phyloP scores from a whole-genome alignment of 2,888 invertebrate species.

The Elysia crispata region DNA sequence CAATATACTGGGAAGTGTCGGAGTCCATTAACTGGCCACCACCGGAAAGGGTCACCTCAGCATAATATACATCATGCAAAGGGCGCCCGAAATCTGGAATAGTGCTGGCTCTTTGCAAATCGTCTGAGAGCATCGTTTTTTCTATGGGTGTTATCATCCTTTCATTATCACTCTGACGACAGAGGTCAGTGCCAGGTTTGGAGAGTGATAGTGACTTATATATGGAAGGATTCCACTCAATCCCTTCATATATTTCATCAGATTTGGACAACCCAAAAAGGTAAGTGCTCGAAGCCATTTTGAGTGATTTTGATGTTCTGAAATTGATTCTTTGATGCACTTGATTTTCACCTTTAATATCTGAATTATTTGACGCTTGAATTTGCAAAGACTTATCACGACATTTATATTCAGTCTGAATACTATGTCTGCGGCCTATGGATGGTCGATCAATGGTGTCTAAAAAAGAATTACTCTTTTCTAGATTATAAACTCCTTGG shows the following conservation, averaged over 20 bases:
- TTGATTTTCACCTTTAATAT: slow-evolving; percentile 3
- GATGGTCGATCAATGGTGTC: too few species aligned
- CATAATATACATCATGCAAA: not conserved
- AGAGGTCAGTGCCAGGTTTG: not conserved
- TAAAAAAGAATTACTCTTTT: too few species aligned
- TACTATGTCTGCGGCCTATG: too few species aligned
- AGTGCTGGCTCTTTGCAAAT: not conserved
- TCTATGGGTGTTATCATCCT: not conserved
- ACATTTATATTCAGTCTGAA: too few species aligned
- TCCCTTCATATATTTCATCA: slow-evolving; percentile 25
- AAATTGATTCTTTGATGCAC: not conserved
- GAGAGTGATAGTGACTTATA: not conserved
- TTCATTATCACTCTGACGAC: not conserved
- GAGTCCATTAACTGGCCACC: not conserved
- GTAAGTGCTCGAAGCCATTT: not conserved
- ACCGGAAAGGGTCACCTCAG: too few species aligned
- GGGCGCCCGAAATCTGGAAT: not conserved
- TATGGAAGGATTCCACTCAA: slow-evolving; percentile 22
- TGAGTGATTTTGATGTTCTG: not conserved
- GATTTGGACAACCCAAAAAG: not conserved
- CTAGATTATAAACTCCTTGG: too few species aligned
- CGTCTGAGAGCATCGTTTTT: not conserved
- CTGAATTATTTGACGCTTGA: not conserved
- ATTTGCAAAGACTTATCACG: too few species aligned
- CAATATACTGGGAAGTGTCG: not conserved